These are phyloP conservation scores for Staurois parvus DNA, from an alignment of 2,797 vertebrate genomes.

Conservation along the genomic window DNA sequence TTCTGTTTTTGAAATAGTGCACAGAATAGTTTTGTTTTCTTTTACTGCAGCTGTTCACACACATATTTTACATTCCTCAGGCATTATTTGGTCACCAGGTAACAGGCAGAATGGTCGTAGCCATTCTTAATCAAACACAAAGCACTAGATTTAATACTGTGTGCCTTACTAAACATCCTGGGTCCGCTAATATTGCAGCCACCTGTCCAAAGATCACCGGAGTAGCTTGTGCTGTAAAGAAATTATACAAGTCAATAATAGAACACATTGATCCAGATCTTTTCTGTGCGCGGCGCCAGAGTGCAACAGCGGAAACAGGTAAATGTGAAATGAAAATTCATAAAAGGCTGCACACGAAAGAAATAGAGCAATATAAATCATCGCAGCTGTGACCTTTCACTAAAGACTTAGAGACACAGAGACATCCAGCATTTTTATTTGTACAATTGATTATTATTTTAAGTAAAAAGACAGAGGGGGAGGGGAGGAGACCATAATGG, in stretches of 20 bases:
- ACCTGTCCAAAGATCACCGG: slow-evolving; percentile 16
- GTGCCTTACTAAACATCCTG: neutral
- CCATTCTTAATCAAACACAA: neutral
- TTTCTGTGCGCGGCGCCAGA: slow-evolving; percentile 13
- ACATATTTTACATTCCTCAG: neutral
- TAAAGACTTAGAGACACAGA: neutral
- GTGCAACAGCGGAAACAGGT: slow-evolving; percentile 4
- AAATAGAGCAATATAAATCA: slow-evolving; percentile 32
- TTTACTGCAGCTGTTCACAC: no score
- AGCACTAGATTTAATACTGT: neutral
- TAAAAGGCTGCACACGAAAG: slow-evolving; percentile 18
- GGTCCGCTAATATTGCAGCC: neutral
- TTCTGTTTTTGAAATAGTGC: no score
- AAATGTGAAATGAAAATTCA: slow-evolving; percentile 38
- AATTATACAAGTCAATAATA: slow-evolving; percentile 50
- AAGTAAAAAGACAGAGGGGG: neutral
- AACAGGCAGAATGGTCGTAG: neutral
- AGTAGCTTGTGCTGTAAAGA: slow-evolving; percentile 49
- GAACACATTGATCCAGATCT: slow-evolving; percentile 31
- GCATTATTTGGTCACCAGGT: neutral
- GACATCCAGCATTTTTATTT: neutral
- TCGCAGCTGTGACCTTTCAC: slow-evolving; percentile 22
- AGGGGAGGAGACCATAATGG: neutral
- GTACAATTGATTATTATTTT: neutral
- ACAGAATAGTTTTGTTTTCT: no score